Conservation (phyloP, 35 echinoderm and acorn worm species). For the Hemicentrotus pulcherrimus region DNA sequence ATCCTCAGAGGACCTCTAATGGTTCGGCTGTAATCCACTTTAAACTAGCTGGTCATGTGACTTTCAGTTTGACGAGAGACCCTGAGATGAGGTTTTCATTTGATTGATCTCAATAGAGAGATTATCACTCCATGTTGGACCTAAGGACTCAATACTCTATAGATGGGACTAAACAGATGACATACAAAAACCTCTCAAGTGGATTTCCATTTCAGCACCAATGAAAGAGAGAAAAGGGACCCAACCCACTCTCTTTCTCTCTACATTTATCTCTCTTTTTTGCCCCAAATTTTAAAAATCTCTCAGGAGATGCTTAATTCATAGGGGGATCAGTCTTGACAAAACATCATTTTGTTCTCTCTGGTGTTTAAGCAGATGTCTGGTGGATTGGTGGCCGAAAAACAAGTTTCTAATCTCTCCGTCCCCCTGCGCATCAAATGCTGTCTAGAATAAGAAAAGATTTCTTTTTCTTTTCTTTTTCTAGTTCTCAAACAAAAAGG, state of each 20-base stretch:
- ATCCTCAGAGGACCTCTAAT: not conserved
- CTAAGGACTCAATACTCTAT: not conserved
- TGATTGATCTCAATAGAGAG: slow-evolving; percentile 25
- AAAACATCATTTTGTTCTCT: slow-evolving; percentile 5
- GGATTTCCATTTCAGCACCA: not conserved
- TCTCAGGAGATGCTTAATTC: not conserved
- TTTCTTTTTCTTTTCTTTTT: not conserved
- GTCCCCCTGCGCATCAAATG: not conserved
- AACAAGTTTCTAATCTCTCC: not conserved
- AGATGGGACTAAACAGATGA: slow-evolving; percentile 26
- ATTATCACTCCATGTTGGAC: slow-evolving; percentile 33
- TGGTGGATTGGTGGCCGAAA: not conserved
- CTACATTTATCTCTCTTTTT: slow-evolving; percentile 1
- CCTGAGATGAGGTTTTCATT: slow-evolving; percentile 10
- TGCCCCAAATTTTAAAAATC: not conserved
- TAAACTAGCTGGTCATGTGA: not conserved
- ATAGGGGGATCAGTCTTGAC: not conserved
- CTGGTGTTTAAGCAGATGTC: not conserved
- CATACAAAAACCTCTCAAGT: slow-evolving; percentile 34
- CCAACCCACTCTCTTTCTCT: not conserved
- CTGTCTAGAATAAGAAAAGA: not conserved
- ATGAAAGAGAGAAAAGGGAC: not conserved
- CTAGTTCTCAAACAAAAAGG: not conserved
- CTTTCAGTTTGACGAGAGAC: not conserved
- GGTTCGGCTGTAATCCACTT: not conserved